These are phyloP conservation scores for Chamaedrilus cognettii DNA, from an alignment of 2,888 invertebrate species.

Conservation along the genomic window DNA sequence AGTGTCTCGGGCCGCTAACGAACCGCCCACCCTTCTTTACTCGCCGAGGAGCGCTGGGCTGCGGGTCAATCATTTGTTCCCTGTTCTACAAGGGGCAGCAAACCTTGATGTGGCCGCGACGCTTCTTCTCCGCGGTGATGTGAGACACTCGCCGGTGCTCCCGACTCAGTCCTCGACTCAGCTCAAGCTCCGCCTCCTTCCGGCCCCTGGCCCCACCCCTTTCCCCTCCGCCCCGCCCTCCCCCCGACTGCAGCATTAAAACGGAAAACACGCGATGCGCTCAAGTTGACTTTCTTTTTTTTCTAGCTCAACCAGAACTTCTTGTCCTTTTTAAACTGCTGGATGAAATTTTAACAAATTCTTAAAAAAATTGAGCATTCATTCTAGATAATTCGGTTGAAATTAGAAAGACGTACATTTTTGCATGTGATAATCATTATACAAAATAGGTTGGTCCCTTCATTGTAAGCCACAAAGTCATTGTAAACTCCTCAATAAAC, in stretches of 20 bases:
- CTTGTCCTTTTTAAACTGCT: background rate
- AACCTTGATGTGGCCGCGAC: conserved; percentile 88
- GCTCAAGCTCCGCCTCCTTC: background rate
- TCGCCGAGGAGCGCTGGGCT: no score
- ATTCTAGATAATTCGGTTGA: no score
- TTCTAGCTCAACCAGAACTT: background rate
- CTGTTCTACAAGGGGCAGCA: no score
- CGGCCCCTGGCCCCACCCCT: background rate
- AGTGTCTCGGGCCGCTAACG: no score
- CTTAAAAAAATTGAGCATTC: no score
- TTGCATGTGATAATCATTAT: background rate
- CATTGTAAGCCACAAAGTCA: no score
- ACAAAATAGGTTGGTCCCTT: background rate
- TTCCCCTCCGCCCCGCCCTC: background rate
- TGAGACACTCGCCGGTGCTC: conserved; percentile 84
- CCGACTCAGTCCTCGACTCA: background rate
- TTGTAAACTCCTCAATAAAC: no score
- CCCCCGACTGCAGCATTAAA: background rate
- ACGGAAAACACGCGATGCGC: background rate
- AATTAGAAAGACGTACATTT: no score
- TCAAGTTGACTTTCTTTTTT: background rate
- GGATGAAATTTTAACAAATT: background rate
- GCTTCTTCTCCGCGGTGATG: conserved; percentile 84
- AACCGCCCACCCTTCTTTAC: no score
- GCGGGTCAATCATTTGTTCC: no score